Base-by-base conservation (phyloP, 2,888 invertebrate species). In the Nemurella pictetii region DNA sequence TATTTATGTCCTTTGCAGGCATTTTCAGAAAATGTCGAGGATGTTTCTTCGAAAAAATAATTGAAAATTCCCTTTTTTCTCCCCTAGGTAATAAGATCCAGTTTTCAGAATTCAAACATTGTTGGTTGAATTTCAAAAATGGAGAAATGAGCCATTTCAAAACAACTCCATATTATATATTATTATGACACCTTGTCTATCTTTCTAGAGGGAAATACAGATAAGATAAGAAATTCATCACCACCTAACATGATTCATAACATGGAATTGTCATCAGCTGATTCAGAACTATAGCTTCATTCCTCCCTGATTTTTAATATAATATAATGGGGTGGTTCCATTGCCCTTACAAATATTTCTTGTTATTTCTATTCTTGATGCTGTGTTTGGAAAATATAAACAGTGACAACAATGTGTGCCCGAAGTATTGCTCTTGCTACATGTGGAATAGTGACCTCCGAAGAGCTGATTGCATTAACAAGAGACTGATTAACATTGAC, bases 401-500 rank as follows among this genome's bases (percentile, higher is more conserved):
- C 28, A 28, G 78, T 27, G 28, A n/a, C 26, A 30, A 78, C 28
- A 29, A 29, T 55, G 20, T 36, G 28, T 85, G 85, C 30, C 83
- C 85, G 27, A 15, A 25, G 3, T 83, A 75, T 27, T 85, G 85
- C 29, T n/a, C 32, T 2, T 85, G 85, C 27, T 77, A 26, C 55
- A 29, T 77, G 25, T 28, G 26, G 9, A 9, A 75, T 25, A n/a
- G 29, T n/a, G 82, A 75, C 0, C 25, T 85, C 28, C 75, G 85
- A 27, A 75, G 75, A 30, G 85, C 85, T 0, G 28, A 77, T 28
- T 85, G 85, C 36, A 75, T 36, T 27, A 78, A 78, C 7, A 83
- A 83, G 32, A 83, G 72, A 29, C 20, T 85, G 0, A 3, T 72
- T 26, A 85, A 28, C 27, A 82, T 85, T 20, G 77, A 85, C 5